Percentiles rank a stretch among this genome's conserved stretches.
Evolutionary conservation across 1,140 invertebrate genomes (phyloP).

Genomic region (Anoplolepis gracilipes): DNA sequence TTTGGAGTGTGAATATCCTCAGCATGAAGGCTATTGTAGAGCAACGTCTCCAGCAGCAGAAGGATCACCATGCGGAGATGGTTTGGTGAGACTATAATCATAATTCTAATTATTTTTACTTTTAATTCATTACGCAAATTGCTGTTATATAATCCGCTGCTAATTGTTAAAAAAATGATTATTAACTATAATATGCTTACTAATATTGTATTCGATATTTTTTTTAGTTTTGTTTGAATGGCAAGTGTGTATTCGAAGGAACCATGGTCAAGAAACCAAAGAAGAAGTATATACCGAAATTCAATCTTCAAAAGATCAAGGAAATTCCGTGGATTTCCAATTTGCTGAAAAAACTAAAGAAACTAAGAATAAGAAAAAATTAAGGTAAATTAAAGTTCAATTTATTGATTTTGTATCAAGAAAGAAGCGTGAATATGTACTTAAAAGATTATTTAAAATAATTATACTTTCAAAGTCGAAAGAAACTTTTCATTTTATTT

Average conservation of each 20-base stretch:
- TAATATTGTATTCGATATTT: background rate
- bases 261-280: background rate
- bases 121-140: background rate
- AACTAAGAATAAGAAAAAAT: background rate
- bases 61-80: constrained; percentile 95
- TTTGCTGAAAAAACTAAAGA: background rate
- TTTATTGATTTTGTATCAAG: background rate
- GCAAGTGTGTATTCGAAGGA: constrained; percentile 56
- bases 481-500: background rate
- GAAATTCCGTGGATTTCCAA: background rate
- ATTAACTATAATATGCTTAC: background rate
- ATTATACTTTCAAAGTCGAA: background rate
- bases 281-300: constrained; percentile 19
- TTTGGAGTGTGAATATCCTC: constrained; percentile 69
- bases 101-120: too few relatives aligned
- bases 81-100: constrained; percentile 89
- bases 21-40: constrained; percentile 91
- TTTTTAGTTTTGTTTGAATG: constrained; percentile 57
- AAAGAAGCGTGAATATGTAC: background rate
- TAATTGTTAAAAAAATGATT: constrained; percentile 7
- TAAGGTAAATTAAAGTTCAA: background rate
- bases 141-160: too few relatives aligned
- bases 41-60: constrained; percentile 96
- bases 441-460: background rate
- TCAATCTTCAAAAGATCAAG: constrained; percentile 8